phyloP scores from a whole-genome alignment of 2,797 vertebrate species.

The Acomys russatus region DNA sequence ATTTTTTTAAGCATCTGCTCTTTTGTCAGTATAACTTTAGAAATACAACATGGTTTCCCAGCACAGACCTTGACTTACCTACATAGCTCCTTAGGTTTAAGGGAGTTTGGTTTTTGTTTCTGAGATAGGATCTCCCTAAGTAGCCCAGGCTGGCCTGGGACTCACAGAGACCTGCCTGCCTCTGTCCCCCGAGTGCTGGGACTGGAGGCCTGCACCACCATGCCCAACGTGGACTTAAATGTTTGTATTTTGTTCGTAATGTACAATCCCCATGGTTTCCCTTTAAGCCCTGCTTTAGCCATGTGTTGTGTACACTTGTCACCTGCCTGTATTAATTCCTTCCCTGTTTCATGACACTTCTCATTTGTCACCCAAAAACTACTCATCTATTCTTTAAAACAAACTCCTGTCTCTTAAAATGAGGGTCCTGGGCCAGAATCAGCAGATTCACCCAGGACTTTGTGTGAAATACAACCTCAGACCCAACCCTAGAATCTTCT shows the following conservation, averaged over 20 bases:
- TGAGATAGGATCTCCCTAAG: background rate
- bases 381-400: constrained; percentile 12
- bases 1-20: background rate
- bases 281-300: background rate
- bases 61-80: background rate
- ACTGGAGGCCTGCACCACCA: background rate
- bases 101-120: background rate
- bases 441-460: constrained; percentile 1
- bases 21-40: background rate
- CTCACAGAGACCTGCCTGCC: background rate
- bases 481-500: background rate
- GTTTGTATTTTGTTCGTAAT: background rate
- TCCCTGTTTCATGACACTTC: background rate
- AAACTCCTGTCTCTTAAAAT: constrained; percentile 27
- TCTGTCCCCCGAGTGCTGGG: background rate
- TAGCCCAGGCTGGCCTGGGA: background rate
- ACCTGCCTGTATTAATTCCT: background rate
- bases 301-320: background rate
- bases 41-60: constrained; percentile 4
- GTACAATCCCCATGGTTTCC: background rate
- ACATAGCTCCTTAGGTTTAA: background rate
- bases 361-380: constrained; percentile 1
- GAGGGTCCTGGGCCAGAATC: background rate
- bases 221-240: background rate
- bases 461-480: constrained; percentile 40